phyloP scores from a whole-genome alignment of 2,113 vertebrate genomes.

The Patagioenas fasciata region DNA sequence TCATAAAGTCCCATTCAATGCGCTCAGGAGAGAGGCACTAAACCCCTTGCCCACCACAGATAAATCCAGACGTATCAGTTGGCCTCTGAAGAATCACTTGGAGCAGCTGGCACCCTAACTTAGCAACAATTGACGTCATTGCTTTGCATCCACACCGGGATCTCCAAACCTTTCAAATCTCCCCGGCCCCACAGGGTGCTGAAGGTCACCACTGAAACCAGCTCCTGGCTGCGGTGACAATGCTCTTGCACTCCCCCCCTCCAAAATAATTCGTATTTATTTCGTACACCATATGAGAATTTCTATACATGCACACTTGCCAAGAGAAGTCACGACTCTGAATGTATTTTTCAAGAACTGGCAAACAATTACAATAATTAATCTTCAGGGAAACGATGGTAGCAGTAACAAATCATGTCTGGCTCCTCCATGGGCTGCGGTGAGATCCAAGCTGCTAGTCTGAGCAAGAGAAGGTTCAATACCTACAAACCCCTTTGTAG shows the following conservation, averaged over 20 bases:
- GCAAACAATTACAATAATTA: constrained; percentile 25
- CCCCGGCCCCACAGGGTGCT: not conserved
- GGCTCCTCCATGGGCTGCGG: not conserved
- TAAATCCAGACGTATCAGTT: constrained; percentile 33
- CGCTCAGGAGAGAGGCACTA: not conserved
- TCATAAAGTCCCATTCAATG: not conserved
- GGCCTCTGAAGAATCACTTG: constrained; percentile 53
- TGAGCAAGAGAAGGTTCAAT: not conserved
- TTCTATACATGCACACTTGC: not conserved
- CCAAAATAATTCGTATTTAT: not conserved
- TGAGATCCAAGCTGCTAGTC: not conserved
- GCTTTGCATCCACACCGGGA: constrained; percentile 23
- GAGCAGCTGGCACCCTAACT: constrained; percentile 69
- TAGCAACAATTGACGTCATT: constrained; percentile 63
- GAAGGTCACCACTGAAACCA: constrained; percentile 33
- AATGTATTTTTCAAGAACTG: not conserved
- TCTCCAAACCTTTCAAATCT: constrained; percentile 36
- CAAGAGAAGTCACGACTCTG: not conserved
- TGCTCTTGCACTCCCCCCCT: not conserved
- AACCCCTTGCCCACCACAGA: not conserved
- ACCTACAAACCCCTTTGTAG: not conserved
- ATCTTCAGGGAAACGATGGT: not conserved
- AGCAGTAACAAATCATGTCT: constrained; percentile 5
- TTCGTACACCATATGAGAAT: not conserved
- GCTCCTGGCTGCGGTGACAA: not conserved